Evolutionary conservation across 30 jellyfish, hydroid and myxozoan species (phyloP).

Genomic region (Haliclystus octoradiatus): DNA sequence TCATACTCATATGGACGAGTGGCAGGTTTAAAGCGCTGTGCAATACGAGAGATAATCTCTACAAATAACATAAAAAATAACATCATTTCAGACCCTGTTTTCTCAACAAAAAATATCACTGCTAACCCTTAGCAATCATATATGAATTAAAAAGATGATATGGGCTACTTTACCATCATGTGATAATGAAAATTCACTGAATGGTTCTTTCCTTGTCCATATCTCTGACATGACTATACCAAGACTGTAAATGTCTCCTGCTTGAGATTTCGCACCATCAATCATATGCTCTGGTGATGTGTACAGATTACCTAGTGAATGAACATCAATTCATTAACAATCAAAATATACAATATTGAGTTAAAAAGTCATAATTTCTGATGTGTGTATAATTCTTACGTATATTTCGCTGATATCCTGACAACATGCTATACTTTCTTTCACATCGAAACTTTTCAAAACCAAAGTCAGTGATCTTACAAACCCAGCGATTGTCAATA

Average conservation of each 20-base stretch:
- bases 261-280: constrained; percentile 38
- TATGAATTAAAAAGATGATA: too few relatives aligned
- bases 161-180: neutral
- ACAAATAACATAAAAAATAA: neutral
- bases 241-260: constrained; percentile 87
- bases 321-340: constrained; percentile 4
- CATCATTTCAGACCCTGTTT: too few relatives aligned
- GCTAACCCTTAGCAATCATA: neutral
- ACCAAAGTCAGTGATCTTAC: constrained; percentile 92
- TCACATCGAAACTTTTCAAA: constrained; percentile 68
- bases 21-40: neutral
- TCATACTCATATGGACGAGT: neutral
- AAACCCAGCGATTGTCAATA: constrained; percentile 96
- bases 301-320: constrained; percentile 65
- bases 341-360: neutral
- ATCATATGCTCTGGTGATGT: constrained; percentile 22
- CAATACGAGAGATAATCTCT: neutral
- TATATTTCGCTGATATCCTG: constrained; percentile 72
- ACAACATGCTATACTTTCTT: constrained; percentile 27
- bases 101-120: neutral
- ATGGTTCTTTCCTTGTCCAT: constrained; percentile 77
- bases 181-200: constrained; percentile 23
- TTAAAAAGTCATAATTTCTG: neutral
- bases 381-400: constrained; percentile 22
- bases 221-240: constrained; percentile 87